These are phyloP conservation scores for Sphinx pinastri DNA, from an alignment of 2,888 invertebrate species.

Conservation along the genomic window DNA sequence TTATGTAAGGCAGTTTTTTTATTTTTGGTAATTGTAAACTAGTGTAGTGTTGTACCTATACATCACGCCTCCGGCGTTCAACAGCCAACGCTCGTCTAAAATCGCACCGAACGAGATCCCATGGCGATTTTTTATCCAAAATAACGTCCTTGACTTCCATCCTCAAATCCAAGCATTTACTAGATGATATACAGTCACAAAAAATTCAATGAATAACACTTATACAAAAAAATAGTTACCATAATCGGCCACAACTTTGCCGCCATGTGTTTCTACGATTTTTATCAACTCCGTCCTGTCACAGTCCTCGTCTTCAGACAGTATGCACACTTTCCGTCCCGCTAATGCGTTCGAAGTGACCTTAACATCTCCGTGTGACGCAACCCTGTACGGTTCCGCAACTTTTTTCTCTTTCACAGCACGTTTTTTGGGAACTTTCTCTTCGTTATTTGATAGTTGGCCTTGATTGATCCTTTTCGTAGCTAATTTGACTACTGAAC, in stretches of 20 bases:
- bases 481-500: slow-evolving; percentile 63
- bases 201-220: too few relatives aligned
- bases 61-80: too few relatives aligned
- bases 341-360: slow-evolving; percentile 60
- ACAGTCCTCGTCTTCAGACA: slow-evolving; percentile 68
- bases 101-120: too few relatives aligned
- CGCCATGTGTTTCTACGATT: slow-evolving; percentile 67
- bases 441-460: slow-evolving; percentile 44
- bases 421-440: slow-evolving; percentile 55
- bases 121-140: too few relatives aligned
- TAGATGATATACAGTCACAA: too few relatives aligned
- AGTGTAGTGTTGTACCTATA: too few relatives aligned
- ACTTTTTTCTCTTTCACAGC: slow-evolving; percentile 54
- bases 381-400: slow-evolving; percentile 58
- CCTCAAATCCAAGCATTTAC: too few relatives aligned
- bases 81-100: too few relatives aligned
- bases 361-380: slow-evolving; percentile 42
- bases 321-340: slow-evolving; percentile 62
- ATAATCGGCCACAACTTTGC: slow-evolving; percentile 62
- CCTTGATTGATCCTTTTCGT: slow-evolving; percentile 57
- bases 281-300: slow-evolving; percentile 55
- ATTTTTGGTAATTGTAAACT: too few relatives aligned
- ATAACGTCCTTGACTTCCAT: too few relatives aligned
- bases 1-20: too few relatives aligned
- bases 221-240: slow-evolving; percentile 48